Conservation (phyloP, 2,888 invertebrate genomes). For the Raillietiella orientalis region DNA sequence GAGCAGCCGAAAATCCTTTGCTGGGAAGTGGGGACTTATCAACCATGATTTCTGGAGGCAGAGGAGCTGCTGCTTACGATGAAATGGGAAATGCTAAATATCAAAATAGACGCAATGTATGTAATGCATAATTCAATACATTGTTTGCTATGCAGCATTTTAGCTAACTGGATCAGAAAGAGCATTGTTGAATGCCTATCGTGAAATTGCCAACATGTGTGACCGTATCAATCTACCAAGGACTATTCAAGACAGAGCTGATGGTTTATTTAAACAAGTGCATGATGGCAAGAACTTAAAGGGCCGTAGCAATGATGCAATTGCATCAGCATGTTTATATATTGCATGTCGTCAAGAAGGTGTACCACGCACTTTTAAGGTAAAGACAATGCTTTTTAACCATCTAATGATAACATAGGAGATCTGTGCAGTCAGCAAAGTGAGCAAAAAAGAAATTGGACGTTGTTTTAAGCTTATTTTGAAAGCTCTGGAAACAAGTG, state of each 20-base stretch:
- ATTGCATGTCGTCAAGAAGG: conserved; percentile 97
- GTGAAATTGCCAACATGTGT: conserved; percentile 92
- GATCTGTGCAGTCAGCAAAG: conserved; percentile 94
- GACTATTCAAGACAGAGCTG: conserved; percentile 86
- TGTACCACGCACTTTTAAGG: conserved; percentile 87
- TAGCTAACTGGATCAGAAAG: conserved; percentile 82
- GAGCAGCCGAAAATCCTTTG: conserved; percentile 91
- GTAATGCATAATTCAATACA: conserved; percentile 8
- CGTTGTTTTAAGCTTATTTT: conserved; percentile 87
- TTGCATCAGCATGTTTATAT: conserved; percentile 91
- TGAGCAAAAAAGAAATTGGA: conserved; percentile 96
- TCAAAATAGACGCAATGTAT: conserved; percentile 25
- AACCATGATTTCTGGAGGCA: conserved; percentile 53
- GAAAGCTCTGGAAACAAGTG: conserved; percentile 80
- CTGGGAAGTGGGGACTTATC: conserved; percentile 82
- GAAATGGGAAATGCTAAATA: conserved; percentile 35
- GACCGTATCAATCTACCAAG: conserved; percentile 87
- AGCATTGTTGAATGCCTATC: conserved; percentile 75
- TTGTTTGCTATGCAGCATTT: conserved; percentile 11
- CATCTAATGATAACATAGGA: conserved; percentile 17
- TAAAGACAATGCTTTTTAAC: conserved; percentile 5
- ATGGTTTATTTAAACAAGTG: conserved; percentile 80
- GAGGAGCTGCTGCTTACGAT: conserved; percentile 53
- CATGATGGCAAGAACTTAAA: conserved; percentile 85
- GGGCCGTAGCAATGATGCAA: conserved; percentile 86